Evolutionary conservation across 2,888 invertebrate species (phyloP).

Genomic region (Caradrina kadenii): DNA sequence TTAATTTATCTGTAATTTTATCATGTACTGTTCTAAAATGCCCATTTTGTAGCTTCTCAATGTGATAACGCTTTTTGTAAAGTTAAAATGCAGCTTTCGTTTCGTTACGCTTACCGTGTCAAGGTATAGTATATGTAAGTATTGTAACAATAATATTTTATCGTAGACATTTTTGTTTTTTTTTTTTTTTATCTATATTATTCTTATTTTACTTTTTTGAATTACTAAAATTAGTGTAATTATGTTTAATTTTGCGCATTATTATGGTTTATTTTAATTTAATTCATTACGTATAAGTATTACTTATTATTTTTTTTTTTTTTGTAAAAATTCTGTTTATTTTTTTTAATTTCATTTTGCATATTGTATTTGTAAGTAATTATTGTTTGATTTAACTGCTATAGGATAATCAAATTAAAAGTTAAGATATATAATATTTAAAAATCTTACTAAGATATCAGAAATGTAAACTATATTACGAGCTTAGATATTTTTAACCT

Average conservation of each 20-base stretch:
- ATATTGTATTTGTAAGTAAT: conserved; percentile 10
- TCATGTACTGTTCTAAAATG: conserved; percentile 71
- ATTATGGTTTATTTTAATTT: background rate
- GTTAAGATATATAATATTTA: background rate
- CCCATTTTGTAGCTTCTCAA: conserved; percentile 86
- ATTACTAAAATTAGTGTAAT: background rate
- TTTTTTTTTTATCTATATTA: background rate
- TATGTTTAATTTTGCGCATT: conserved; percentile 8
- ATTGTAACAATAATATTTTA: conserved; percentile 52
- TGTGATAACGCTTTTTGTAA: conserved; percentile 80
- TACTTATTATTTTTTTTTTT: background rate
- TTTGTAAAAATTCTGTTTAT: background rate
- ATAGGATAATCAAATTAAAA: background rate
- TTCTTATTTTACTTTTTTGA: background rate
- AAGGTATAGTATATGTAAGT: conserved; percentile 77
- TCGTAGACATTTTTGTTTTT: conserved; percentile 13
- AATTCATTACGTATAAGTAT: background rate
- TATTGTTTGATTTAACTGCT: background rate
- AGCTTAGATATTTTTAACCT: background rate
- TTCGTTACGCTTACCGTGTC: conserved; percentile 78
- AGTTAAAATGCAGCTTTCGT: conserved; percentile 75
- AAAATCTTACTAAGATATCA: background rate
- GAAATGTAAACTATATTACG: background rate
- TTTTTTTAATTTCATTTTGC: conserved; percentile 21
- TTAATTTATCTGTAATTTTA: conserved; percentile 34